Percentiles rank a stretch among this genome's conserved stretches.
phyloP scores from a whole-genome alignment of 2,888 invertebrate species.

The Willowsia nigromaculata region DNA sequence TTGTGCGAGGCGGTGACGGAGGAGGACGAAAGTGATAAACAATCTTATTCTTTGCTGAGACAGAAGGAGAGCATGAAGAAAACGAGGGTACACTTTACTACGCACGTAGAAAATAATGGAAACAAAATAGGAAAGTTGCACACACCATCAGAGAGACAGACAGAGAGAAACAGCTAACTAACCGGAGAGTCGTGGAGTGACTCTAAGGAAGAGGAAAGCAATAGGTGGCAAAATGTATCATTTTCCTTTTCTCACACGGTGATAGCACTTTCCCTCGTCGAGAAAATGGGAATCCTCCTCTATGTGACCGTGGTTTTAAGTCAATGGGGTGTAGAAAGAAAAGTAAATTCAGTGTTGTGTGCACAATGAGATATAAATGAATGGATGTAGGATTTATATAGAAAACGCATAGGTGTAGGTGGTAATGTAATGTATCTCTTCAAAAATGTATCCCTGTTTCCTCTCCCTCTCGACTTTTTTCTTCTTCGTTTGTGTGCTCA shows the following conservation, averaged over 20 bases:
- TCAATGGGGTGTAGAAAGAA: background rate
- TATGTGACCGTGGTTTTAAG: background rate
- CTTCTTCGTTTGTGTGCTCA: background rate
- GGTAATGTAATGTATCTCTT: background rate
- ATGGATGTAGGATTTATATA: background rate
- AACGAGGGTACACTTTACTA: background rate
- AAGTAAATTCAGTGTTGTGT: background rate
- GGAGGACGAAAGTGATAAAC: background rate
- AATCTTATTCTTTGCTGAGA: background rate
- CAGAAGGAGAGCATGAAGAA: background rate
- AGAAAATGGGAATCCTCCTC: background rate
- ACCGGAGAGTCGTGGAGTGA: background rate
- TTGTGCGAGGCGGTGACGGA: background rate
- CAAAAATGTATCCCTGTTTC: background rate
- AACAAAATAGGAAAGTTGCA: background rate
- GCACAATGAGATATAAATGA: background rate
- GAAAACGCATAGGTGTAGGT: too few relatives aligned
- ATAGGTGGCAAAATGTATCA: conserved; percentile 48
- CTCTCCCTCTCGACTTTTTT: background rate
- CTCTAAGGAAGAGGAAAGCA: background rate
- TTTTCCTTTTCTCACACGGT: background rate
- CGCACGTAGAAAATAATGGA: background rate
- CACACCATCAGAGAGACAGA: background rate
- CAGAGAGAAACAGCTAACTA: background rate
- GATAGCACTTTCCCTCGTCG: background rate